Base-by-base conservation (phyloP, 2,888 invertebrate species). In the Catocala fraxini region DNA sequence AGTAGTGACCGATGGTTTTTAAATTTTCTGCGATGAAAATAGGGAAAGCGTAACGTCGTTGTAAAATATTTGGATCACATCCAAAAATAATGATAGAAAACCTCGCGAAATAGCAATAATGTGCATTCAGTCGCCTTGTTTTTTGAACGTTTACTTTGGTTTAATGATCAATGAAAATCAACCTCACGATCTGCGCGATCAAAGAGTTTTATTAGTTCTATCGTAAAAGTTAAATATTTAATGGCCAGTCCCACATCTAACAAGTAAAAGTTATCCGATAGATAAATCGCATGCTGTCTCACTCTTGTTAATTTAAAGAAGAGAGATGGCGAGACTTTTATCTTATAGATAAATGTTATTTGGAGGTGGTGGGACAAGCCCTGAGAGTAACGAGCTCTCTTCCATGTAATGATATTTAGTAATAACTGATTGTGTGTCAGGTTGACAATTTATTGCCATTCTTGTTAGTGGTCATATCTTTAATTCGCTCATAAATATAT, bases 21-120 rank as follows among this genome's bases (percentile, higher is more conserved):
- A 93, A 92, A 93, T 92, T 93, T 93, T 93, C 86, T 73, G 84
- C 84, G 92, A 92, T 93, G 93, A 92, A 94, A 93, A 93, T 92
- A 93, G 93, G 93, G 93, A 93, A 94, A 93, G 90, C 91, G 88
- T 90, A 89, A 86, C 89, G 79, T 83, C 86, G 90, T 90, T 91
- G 91, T 92, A 90, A 90, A 90, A 85, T 85, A 81, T 86, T 91
- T 94, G 93, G 93, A 89, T 77, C 80, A 43, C 69, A 56, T 88
- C 93, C 93, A 93, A 88, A 85, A 89, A 89, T 89, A 89, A 91
- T 92, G 90, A 91, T 89, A 91, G 89, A 88, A 90, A 90, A 87
- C 81, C 82, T 81, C 78, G 85, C 84, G 81, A 85, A 89, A 88
- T 82, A 88, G 85, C 82, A 86, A 86, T 89, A 88, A 85, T 84